These are phyloP conservation scores for Hemicentrotus pulcherrimus DNA, from an alignment of 35 echinoderm and acorn worm species.

Conservation along the genomic window DNA sequence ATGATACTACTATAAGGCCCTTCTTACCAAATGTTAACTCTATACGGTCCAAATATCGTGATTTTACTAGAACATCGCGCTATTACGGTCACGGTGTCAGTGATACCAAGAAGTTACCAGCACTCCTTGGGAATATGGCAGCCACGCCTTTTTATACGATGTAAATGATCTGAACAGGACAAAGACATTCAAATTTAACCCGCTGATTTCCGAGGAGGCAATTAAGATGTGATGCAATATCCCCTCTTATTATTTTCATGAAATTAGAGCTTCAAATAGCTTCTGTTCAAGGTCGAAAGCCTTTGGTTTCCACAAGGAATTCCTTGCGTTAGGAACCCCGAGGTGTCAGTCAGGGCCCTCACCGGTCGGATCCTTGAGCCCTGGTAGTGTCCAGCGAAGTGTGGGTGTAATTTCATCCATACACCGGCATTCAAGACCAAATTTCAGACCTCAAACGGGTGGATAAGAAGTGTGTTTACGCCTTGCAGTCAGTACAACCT, in stretches of 20 bases:
- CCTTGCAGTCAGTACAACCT: not conserved
- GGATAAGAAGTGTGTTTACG: slow-evolving; percentile 1
- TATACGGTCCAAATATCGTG: no score
- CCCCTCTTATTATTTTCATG: not conserved
- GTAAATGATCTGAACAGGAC: not conserved
- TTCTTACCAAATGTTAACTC: no score
- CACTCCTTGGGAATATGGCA: no score
- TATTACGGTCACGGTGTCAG: no score
- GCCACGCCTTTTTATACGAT: no score
- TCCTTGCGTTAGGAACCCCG: not conserved
- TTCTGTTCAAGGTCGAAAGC: not conserved
- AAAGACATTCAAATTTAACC: not conserved
- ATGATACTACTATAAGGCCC: no score
- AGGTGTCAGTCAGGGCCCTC: not conserved
- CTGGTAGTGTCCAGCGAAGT: not conserved
- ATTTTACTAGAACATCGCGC: no score
- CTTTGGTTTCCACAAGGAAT: not conserved
- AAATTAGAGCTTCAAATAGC: not conserved
- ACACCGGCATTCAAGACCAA: not conserved
- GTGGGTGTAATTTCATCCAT: slow-evolving; percentile 1
- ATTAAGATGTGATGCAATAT: not conserved
- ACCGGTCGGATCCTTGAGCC: not conserved
- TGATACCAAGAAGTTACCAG: no score
- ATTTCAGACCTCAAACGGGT: not conserved
- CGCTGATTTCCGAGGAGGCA: not conserved